Percentiles rank a stretch among this genome's conserved stretches.
Evolutionary conservation across 1,140 invertebrate species (phyloP).

Genomic region (Liolophura sinensis): DNA sequence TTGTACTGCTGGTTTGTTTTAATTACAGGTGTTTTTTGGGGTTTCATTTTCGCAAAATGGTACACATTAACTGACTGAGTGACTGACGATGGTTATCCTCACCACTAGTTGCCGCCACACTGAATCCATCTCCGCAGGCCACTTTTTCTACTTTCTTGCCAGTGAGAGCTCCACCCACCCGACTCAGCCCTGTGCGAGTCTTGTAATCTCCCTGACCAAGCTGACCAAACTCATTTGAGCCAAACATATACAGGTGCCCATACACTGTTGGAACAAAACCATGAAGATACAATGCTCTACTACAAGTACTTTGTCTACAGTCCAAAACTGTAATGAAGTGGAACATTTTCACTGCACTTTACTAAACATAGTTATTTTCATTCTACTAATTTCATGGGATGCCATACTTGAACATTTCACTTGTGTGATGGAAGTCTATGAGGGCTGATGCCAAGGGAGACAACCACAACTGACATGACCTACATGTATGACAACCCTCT

Average conservation of each 20-base stretch:
- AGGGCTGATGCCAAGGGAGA: too few relatives aligned
- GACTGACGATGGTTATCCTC: constrained; percentile 3
- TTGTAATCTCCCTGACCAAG: constrained; percentile 64
- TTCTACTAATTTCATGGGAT: too few relatives aligned
- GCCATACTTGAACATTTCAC: too few relatives aligned
- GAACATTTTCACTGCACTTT: constrained; percentile 1
- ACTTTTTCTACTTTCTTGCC: constrained; percentile 53
- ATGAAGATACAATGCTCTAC: not conserved
- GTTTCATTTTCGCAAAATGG: not conserved
- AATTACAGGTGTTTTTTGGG: not conserved
- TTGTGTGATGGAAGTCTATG: too few relatives aligned
- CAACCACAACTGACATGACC: too few relatives aligned
- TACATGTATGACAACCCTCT: too few relatives aligned
- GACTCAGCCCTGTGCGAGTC: constrained; percentile 60
- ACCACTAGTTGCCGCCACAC: constrained; percentile 66
- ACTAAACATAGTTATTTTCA: too few relatives aligned
- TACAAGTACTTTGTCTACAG: not conserved
- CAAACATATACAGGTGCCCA: constrained; percentile 71
- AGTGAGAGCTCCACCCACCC: constrained; percentile 62
- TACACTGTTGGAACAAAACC: constrained; percentile 57
- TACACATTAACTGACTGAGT: not conserved
- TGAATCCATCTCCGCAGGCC: constrained; percentile 70
- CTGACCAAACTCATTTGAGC: constrained; percentile 69
- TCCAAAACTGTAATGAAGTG: not conserved
- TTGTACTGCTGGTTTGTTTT: not conserved